A percentile compares a stretch with the other conserved stretches of the same genome.
These are phyloP conservation scores for Strix aluco DNA, from an alignment of 2,113 vertebrate species.

Conservation along the genomic window DNA sequence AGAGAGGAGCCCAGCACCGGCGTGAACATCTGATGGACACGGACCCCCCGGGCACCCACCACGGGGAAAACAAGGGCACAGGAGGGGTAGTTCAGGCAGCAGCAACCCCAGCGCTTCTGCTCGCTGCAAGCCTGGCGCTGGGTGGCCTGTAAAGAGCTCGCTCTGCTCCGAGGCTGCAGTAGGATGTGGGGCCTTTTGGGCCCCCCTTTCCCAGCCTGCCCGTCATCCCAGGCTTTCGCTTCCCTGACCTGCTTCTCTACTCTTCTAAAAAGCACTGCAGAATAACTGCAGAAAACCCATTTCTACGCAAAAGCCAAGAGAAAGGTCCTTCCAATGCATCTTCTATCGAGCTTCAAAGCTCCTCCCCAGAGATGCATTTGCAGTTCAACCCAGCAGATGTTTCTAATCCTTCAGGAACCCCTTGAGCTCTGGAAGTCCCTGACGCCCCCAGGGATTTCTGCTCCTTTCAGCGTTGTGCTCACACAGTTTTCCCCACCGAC, in stretches of 20 bases:
- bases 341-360: not conserved
- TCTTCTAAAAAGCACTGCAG: not conserved
- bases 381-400: not conserved
- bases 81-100: too few species aligned
- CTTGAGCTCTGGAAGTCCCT: not conserved
- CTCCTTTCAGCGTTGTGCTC: not conserved
- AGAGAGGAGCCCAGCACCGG: not conserved
- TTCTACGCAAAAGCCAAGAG: not conserved
- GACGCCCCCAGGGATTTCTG: not conserved
- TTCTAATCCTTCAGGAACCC: not conserved
- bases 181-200: rapidly evolving
- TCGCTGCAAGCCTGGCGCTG: not conserved
- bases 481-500: rapidly evolving
- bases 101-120: not conserved
- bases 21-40: rapidly evolving
- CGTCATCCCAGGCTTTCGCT: rapidly evolving
- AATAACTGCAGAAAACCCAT: not conserved
- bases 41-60: not conserved
- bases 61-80: rapidly evolving
- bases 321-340: not conserved
- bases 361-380: not conserved
- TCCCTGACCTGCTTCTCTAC: not conserved
- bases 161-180: rapidly evolving
- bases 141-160: rapidly evolving
- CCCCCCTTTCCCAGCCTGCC: rapidly evolving